Evolutionary conservation across 2,113 vertebrate genomes (phyloP), one percentile per base, ranked within the genome.

Genomic region (Uria lomvia): DNA sequence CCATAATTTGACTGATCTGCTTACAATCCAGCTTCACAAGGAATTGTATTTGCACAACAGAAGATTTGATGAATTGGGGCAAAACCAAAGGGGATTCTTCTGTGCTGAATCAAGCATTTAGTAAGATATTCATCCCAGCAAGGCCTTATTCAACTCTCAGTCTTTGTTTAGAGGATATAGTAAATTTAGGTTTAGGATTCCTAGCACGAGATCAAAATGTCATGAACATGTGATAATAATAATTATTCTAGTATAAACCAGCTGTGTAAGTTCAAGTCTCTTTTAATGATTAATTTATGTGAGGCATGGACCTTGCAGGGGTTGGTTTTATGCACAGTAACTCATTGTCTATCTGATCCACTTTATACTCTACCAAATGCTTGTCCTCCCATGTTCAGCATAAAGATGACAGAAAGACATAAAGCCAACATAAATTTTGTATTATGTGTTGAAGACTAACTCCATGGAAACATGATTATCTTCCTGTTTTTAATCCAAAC

Each of bases 111-210:
- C 49, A 81, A 86, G 9, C 4, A 38, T 79, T 80, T 71, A 84
- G 29, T 86, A 59, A 86, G 92, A 67, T 71, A 59, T 70, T 83
- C 4, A 79, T 49, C 21, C 27, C 27, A 76, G 24, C 34, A 45
- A 88, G 42, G 12, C 49, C 29, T 92, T 62, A 74, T 73, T 97
- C 36, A 76, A 34, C 15, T 93, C 30, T 55, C 22, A 60, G 30
- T 58, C 66, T 91, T 88, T 77, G 32, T 79, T 92, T 62, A 91
- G n/a, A 86, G 21, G 15, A 73, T 45, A 70, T 13, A 42, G 19
- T 58, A 92, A 60, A 86, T 94, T 88, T 90, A 94, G n/a, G 32
- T 88, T 92, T 70, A 76, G 72, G 38, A 92, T 42, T 92, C 27
- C 16, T 86, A 90, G 30, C 11, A 66, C 36, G 45, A 90, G 45